A percentile compares a stretch with the other conserved stretches of the same genome.
Evolutionary conservation across 2,113 vertebrate genomes (phyloP).

Genomic region (Nycticebus coucang): DNA sequence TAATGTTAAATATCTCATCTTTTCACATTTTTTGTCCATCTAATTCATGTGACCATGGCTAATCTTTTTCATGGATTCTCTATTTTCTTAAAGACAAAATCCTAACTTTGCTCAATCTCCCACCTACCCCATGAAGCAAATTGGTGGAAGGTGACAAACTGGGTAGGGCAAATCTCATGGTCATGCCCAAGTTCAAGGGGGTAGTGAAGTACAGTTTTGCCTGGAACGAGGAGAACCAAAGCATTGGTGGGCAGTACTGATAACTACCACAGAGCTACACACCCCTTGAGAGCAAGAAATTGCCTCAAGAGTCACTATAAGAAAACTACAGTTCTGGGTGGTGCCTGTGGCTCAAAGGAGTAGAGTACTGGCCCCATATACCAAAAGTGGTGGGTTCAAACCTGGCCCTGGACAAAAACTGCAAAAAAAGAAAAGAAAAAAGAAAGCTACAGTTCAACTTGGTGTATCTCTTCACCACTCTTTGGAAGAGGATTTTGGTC

Average conservation of each 20-base stretch:
- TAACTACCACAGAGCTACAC: neutral
- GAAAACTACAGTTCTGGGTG: neutral
- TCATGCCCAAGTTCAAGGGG: neutral
- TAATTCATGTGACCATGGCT: neutral
- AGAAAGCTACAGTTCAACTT: neutral
- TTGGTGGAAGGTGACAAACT: neutral
- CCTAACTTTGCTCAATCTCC: neutral
- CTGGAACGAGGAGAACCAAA: neutral
- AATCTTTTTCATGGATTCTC: neutral
- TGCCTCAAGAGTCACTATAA: neutral
- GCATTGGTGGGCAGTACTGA: fast-evolving
- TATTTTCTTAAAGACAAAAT: neutral
- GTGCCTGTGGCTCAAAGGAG: no score
- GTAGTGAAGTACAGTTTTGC: neutral
- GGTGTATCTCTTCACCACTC: neutral
- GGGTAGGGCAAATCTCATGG: neutral
- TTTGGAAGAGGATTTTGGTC: neutral
- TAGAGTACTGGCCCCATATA: no score
- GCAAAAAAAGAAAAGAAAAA: no score
- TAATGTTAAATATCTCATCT: neutral
- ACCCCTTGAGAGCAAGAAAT: neutral
- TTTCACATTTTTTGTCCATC: neutral
- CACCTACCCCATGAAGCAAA: neutral
- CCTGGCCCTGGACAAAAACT: no score
- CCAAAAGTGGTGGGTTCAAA: no score